A percentile compares a stretch with the other conserved stretches of the same genome.
Evolutionary conservation across 2,113 vertebrate genomes (phyloP).

Genomic region (Labrus mixtus): DNA sequence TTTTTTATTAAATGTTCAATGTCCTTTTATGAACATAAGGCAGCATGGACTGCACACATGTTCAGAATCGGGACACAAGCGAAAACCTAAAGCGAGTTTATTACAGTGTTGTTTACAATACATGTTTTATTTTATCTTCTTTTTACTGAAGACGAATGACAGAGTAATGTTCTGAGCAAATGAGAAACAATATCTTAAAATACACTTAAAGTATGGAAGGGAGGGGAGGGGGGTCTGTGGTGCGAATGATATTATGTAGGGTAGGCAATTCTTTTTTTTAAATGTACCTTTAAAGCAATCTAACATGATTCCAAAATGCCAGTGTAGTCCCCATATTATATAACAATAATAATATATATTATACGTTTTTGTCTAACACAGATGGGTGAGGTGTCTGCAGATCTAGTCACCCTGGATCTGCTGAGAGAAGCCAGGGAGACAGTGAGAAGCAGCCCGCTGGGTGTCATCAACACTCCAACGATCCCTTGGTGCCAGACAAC

Average conservation of each 20-base stretch:
- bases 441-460: slow-evolving; percentile 80
- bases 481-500: slow-evolving; percentile 79
- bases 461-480: slow-evolving; percentile 83
- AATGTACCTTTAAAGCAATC: no score
- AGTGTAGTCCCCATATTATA: background rate
- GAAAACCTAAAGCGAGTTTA: background rate
- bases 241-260: no score
- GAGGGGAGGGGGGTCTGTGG: no score
- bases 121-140: no score
- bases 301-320: background rate
- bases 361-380: slow-evolving; percentile 12
- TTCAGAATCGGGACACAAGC: background rate
- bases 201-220: no score
- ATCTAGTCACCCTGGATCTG: slow-evolving; percentile 73
- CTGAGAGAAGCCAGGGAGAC: slow-evolving; percentile 77
- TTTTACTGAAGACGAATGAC: no score
- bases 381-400: slow-evolving; percentile 73
- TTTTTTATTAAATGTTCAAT: background rate
- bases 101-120: background rate
- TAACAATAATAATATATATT: no score
- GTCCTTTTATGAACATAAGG: background rate
- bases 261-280: no score
- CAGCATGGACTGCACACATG: background rate
- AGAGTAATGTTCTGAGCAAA: no score
- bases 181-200: no score